Percentiles rank a stretch among this genome's conserved stretches.
phyloP scores from a whole-genome alignment of 2,888 invertebrate genomes.

The Conomelus anceps region DNA sequence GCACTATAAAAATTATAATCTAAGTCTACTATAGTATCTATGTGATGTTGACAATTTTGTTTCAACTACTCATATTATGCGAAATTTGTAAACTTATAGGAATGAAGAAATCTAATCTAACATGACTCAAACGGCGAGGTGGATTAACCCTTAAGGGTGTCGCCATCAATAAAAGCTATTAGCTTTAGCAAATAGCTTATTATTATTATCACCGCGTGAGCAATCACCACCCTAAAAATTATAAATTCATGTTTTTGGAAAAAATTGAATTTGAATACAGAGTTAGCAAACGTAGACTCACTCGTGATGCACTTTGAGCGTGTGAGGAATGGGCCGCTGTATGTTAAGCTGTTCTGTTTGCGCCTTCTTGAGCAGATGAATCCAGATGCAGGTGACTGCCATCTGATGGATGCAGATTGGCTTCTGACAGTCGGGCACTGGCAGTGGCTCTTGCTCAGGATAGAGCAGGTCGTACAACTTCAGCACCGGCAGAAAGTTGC shows the following conservation, averaged over 20 bases:
- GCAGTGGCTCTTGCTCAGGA: slow-evolving; percentile 82
- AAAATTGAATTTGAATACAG: background rate
- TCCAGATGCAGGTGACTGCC: slow-evolving; percentile 95
- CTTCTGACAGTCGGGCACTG: slow-evolving; percentile 81
- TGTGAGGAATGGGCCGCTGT: slow-evolving; percentile 67
- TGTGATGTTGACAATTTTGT: no score
- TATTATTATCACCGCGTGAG: no score
- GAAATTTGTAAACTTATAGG: no score
- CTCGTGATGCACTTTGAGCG: slow-evolving; percentile 77
- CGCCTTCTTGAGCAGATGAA: slow-evolving; percentile 89
- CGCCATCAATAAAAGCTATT: no score
- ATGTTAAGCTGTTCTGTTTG: slow-evolving; percentile 71
- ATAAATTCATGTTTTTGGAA: background rate
- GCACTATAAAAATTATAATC: no score
- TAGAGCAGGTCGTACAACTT: slow-evolving; percentile 87
- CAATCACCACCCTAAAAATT: background rate
- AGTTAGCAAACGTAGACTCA: slow-evolving; percentile 42
- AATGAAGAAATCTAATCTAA: no score
- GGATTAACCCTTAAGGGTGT: no score
- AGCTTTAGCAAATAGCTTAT: no score
- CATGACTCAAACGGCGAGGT: no score
- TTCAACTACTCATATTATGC: no score
- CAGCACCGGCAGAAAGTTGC: slow-evolving; percentile 82
- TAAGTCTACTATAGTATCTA: no score
- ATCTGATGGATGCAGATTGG: slow-evolving; percentile 82